phyloP scores from a whole-genome alignment of 2,113 vertebrate species.

The Galemys pyrenaicus region DNA sequence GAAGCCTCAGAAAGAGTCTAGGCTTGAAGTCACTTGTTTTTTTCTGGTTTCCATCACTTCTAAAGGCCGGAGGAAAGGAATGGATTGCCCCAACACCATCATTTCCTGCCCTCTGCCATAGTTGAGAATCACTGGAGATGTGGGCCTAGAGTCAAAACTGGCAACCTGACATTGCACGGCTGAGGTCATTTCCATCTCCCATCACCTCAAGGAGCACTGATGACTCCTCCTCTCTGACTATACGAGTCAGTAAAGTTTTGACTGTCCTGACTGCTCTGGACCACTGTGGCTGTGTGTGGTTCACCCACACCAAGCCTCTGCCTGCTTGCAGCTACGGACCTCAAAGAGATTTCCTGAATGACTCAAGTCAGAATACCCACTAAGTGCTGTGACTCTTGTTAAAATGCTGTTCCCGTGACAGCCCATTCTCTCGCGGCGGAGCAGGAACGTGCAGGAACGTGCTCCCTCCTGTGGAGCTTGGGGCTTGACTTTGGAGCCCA shows the following conservation, averaged over 20 bases:
- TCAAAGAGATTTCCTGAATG: neutral
- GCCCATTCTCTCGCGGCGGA: neutral
- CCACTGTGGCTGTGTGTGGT: neutral
- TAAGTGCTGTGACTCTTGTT: neutral
- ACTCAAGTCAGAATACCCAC: neutral
- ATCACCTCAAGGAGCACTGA: neutral
- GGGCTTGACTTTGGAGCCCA: neutral
- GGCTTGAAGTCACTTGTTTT: slow-evolving; percentile 32
- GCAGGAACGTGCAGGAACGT: too few relatives aligned
- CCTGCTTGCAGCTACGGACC: neutral
- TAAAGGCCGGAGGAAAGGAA: neutral
- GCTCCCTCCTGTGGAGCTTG: neutral
- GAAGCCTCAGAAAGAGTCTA: neutral
- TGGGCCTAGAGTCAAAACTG: neutral
- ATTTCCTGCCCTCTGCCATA: neutral
- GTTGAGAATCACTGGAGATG: neutral
- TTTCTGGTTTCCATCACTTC: slow-evolving; percentile 2
- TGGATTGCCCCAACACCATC: neutral
- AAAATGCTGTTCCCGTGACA: neutral
- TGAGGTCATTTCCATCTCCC: neutral
- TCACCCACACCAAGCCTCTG: neutral
- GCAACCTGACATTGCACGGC: neutral
- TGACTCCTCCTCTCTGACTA: neutral
- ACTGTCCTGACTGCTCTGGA: neutral
- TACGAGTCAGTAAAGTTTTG: neutral